Conservation (phyloP, 2,888 invertebrate genomes). For the Dasypolia templi region DNA sequence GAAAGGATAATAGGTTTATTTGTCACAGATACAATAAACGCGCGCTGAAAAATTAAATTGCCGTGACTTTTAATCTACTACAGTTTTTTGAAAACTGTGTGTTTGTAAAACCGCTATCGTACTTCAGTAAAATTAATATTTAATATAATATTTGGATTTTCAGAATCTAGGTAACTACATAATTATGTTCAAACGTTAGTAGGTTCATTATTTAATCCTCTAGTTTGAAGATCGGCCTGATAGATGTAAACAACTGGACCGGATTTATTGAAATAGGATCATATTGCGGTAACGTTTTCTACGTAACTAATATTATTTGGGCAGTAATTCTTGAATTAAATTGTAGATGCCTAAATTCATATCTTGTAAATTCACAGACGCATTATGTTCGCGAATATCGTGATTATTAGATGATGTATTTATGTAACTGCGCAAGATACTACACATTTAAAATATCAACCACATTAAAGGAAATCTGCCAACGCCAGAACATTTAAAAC, state of each 20-base stretch:
- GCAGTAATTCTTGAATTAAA: too few relatives aligned
- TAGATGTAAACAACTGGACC: neutral
- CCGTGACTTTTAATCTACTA: neutral
- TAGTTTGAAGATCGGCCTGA: too few relatives aligned
- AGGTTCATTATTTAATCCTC: neutral
- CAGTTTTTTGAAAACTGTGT: neutral
- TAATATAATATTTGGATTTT: too few relatives aligned
- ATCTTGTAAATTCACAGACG: neutral
- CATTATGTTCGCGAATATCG: neutral
- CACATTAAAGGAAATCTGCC: constrained; percentile 34
- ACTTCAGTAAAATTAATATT: neutral
- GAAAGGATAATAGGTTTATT: neutral
- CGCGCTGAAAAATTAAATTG: neutral
- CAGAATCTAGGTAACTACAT: neutral
- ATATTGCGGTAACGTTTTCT: neutral
- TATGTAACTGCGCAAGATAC: constrained; percentile 31
- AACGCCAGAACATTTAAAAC: constrained; percentile 34
- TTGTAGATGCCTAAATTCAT: neutral
- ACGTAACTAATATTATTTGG: neutral
- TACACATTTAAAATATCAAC: constrained; percentile 42
- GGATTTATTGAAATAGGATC: neutral
- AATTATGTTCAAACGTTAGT: neutral
- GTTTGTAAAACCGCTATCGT: neutral
- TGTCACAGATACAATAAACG: neutral
- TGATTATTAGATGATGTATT: constrained; percentile 10